phyloP scores from a whole-genome alignment of 2,113 vertebrate species.

The Opisthocomus hoazin region DNA sequence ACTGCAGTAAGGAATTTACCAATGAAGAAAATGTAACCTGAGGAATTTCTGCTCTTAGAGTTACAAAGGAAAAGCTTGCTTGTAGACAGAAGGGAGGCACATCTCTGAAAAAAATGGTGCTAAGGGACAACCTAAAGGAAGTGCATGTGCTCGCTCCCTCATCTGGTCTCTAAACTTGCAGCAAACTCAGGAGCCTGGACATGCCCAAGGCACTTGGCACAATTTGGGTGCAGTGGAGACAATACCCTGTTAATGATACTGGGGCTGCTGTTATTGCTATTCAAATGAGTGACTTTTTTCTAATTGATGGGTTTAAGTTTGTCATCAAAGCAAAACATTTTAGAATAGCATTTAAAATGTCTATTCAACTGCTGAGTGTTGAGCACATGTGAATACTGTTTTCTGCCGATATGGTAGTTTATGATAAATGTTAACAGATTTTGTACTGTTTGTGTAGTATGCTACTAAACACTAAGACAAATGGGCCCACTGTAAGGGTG shows the following conservation, averaged over 20 bases:
- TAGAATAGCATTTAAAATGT: constrained; percentile 4
- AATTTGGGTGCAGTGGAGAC: not conserved
- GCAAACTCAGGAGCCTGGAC: not conserved
- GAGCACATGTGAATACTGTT: constrained; percentile 55
- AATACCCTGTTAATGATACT: not conserved
- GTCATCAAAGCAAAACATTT: constrained; percentile 32
- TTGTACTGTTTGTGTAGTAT: constrained; percentile 18
- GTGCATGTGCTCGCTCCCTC: not conserved
- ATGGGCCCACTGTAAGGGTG: constrained; percentile 35
- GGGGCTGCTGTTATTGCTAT: not conserved
- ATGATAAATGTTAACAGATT: constrained; percentile 62
- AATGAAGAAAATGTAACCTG: not conserved
- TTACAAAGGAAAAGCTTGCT: not conserved
- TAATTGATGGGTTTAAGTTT: not conserved
- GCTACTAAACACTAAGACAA: constrained; percentile 45
- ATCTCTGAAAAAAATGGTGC: not conserved
- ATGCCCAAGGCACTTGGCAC: not conserved
- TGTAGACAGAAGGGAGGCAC: not conserved
- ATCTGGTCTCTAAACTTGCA: not conserved
- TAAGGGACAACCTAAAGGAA: not conserved
- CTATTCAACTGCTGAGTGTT: constrained; percentile 28
- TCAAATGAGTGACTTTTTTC: not conserved
- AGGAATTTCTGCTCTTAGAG: not conserved
- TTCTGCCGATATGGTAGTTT: constrained; percentile 53
- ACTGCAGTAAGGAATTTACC: not conserved